phyloP scores from a whole-genome alignment of 2,888 invertebrate genomes.

The Tryphoninae sp. region DNA sequence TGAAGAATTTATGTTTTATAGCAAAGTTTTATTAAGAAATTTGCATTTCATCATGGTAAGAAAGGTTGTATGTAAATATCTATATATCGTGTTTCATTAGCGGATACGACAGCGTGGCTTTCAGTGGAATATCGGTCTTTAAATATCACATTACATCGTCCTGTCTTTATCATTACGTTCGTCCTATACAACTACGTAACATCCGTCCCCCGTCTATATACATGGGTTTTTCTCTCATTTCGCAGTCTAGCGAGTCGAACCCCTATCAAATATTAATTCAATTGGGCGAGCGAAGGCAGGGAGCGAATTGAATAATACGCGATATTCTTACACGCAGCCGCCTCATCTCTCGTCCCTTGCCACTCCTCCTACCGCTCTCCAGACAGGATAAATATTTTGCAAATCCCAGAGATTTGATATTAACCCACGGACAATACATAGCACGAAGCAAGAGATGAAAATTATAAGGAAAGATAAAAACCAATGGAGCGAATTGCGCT shows the following conservation, averaged over 20 bases:
- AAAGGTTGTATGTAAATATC: background rate
- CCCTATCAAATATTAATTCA: conserved; percentile 35
- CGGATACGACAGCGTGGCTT: background rate
- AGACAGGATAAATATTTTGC: conserved; percentile 36
- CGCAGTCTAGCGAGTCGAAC: conserved; percentile 19
- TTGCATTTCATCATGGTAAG: too few species aligned
- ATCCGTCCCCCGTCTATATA: background rate
- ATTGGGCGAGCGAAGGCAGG: conserved; percentile 16
- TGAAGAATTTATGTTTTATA: too few species aligned
- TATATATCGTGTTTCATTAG: background rate
- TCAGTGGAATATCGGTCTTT: conserved; percentile 32
- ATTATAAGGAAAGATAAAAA: too few species aligned
- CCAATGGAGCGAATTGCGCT: too few species aligned
- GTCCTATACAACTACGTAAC: background rate
- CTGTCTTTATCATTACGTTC: conserved; percentile 15
- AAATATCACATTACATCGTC: conserved; percentile 25
- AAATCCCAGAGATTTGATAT: background rate
- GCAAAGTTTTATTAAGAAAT: too few species aligned
- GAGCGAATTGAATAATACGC: conserved; percentile 34
- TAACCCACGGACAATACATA: background rate
- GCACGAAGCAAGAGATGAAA: background rate
- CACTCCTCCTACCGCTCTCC: background rate
- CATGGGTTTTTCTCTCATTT: conserved; percentile 13
- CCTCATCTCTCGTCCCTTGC: too few species aligned
- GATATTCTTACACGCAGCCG: background rate